These are phyloP conservation scores for Pipistrellus pipistrellus DNA, from an alignment of 2,797 vertebrate species.

Conservation along the genomic window DNA sequence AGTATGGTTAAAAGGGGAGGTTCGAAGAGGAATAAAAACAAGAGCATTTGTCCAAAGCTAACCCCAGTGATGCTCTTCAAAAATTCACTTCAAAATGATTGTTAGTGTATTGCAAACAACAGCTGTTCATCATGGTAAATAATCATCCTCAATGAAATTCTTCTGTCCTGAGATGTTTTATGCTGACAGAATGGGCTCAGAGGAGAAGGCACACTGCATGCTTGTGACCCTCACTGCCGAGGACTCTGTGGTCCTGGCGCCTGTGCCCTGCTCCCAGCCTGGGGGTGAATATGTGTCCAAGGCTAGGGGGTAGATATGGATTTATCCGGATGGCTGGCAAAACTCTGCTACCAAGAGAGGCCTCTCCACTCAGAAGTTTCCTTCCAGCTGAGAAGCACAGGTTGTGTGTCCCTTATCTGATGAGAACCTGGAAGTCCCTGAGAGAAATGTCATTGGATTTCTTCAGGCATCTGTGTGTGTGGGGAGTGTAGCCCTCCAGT, in stretches of 20 bases:
- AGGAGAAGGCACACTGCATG: not conserved
- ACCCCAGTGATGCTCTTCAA: not conserved
- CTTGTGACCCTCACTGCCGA: not conserved
- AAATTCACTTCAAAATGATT: not conserved
- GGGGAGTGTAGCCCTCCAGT: not conserved
- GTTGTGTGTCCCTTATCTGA: too few species aligned
- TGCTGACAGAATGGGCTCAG: not conserved
- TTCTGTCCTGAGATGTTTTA: not conserved
- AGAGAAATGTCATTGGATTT: not conserved
- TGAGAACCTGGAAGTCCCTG: not conserved
- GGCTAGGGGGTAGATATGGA: rapidly evolving
- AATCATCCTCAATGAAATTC: not conserved
- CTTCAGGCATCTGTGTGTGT: not conserved
- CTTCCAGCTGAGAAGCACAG: not conserved
- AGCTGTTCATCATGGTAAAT: not conserved
- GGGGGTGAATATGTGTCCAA: rapidly evolving
- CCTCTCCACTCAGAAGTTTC: not conserved
- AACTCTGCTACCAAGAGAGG: not conserved
- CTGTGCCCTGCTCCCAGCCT: not conserved
- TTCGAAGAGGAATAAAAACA: not conserved
- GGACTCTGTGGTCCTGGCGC: not conserved
- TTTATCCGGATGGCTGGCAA: not conserved
- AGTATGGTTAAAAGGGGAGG: not conserved
- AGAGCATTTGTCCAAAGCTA: not conserved
- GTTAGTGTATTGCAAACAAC: not conserved